These are phyloP conservation scores for Apogon talboti DNA, from an alignment of 2,797 vertebrate genomes.

Conservation along the genomic window DNA sequence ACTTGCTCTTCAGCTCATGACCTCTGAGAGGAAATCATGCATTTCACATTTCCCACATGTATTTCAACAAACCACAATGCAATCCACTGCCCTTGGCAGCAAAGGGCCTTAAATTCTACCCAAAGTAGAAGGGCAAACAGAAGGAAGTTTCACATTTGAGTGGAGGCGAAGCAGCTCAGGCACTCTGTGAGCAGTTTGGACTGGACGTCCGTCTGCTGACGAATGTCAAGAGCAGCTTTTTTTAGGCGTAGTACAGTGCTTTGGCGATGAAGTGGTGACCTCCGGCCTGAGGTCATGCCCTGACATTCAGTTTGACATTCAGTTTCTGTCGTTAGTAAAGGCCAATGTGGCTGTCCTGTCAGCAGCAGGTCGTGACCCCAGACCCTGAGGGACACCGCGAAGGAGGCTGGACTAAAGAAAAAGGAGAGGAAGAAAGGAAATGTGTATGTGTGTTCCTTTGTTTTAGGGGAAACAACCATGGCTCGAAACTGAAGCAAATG, in stretches of 20 bases:
- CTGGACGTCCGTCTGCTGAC: not conserved
- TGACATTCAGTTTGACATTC: constrained; percentile 81
- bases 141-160: not conserved
- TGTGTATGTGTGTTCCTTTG: not conserved
- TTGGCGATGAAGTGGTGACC: constrained; percentile 33
- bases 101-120: too few relatives aligned
- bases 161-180: constrained; percentile 1
- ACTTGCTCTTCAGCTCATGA: too few relatives aligned
- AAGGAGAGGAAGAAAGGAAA: not conserved
- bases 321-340: constrained; percentile 57
- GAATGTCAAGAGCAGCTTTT: constrained; percentile 50
- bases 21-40: too few relatives aligned
- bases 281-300: constrained; percentile 47
- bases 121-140: not conserved
- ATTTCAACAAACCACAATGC: too few relatives aligned
- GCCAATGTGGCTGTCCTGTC: constrained; percentile 68
- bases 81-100: too few relatives aligned
- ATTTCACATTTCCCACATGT: too few relatives aligned
- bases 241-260: constrained; percentile 35
- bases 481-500: too few relatives aligned
- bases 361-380: constrained; percentile 52
- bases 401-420: not conserved
- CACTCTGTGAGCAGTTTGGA: constrained; percentile 9
- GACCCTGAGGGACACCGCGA: constrained; percentile 32
- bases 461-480: not conserved